Percentiles rank a stretch among this genome's conserved stretches.
phyloP scores from a whole-genome alignment of 2,888 invertebrate species.

The Zygogramma bicolorata region DNA sequence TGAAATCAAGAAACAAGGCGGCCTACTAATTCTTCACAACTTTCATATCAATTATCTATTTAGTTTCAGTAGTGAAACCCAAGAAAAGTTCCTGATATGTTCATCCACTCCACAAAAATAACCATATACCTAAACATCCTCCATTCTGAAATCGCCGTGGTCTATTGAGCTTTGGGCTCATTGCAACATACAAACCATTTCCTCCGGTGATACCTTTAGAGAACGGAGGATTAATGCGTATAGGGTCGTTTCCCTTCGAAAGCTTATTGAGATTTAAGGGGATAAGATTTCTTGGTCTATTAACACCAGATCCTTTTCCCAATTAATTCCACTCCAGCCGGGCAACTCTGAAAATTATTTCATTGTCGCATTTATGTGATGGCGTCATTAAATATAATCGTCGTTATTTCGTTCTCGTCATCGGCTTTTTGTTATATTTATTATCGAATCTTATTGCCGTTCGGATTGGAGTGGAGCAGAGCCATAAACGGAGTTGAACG shows the following conservation, averaged over 20 bases:
- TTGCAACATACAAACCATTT: not conserved
- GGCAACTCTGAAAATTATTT: constrained; percentile 8
- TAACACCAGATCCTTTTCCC: constrained; percentile 27
- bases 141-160: too few species aligned
- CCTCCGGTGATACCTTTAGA: not conserved
- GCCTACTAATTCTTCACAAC: too few species aligned
- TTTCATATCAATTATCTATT: too few species aligned
- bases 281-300: constrained; percentile 42
- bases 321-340: constrained; percentile 18
- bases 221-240: constrained; percentile 28
- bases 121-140: too few species aligned
- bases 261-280: constrained; percentile 49
- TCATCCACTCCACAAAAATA: too few species aligned
- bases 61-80: too few species aligned
- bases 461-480: not conserved
- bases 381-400: constrained; percentile 28
- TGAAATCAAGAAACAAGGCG: too few species aligned
- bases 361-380: constrained; percentile 24
- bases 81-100: too few species aligned
- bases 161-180: too few species aligned
- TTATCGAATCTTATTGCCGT: not conserved
- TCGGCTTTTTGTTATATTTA: constrained; percentile 15
- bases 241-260: constrained; percentile 31
- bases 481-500: not conserved
- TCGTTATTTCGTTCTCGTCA: constrained; percentile 2